A percentile compares a stretch with the other conserved stretches of the same genome.
Evolutionary conservation across 2,113 vertebrate genomes (phyloP).

Genomic region (Rhea americana): DNA sequence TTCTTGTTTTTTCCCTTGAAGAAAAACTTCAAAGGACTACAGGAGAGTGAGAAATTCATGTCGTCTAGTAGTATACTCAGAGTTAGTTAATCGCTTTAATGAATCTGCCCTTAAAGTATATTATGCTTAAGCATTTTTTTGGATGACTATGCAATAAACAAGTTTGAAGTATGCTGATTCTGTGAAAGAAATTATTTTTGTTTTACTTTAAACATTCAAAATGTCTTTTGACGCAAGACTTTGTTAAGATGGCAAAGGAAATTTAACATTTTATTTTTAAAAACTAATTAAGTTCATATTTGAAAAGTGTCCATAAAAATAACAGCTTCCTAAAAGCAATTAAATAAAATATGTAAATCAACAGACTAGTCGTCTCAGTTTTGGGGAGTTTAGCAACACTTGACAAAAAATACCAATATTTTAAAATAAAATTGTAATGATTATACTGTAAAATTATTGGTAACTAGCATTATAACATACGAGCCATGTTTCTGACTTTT

Average conservation of each 20-base stretch:
- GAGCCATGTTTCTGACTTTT: not conserved
- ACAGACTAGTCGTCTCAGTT: not conserved
- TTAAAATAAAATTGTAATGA: not conserved
- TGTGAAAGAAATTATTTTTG: not conserved
- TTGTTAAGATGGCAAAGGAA: not conserved
- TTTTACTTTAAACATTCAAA: not conserved
- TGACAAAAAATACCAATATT: not conserved
- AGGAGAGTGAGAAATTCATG: not conserved
- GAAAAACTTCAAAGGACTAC: slow-evolving; percentile 7
- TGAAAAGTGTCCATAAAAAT: not conserved
- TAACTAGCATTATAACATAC: not conserved
- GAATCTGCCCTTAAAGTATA: not conserved
- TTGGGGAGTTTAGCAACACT: not conserved
- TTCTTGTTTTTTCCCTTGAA: slow-evolving; percentile 30
- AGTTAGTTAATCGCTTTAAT: not conserved
- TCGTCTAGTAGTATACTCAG: not conserved
- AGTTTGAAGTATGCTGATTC: not conserved
- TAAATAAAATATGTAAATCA: not conserved
- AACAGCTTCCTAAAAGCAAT: not conserved
- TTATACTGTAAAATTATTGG: not conserved
- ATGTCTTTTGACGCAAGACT: not conserved
- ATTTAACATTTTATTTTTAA: not conserved
- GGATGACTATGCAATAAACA: not conserved
- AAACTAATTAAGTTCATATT: not conserved
- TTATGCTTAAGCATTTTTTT: not conserved